Evolutionary conservation across 2,888 invertebrate species (phyloP).

Genomic region (Bimastos eiseni): DNA sequence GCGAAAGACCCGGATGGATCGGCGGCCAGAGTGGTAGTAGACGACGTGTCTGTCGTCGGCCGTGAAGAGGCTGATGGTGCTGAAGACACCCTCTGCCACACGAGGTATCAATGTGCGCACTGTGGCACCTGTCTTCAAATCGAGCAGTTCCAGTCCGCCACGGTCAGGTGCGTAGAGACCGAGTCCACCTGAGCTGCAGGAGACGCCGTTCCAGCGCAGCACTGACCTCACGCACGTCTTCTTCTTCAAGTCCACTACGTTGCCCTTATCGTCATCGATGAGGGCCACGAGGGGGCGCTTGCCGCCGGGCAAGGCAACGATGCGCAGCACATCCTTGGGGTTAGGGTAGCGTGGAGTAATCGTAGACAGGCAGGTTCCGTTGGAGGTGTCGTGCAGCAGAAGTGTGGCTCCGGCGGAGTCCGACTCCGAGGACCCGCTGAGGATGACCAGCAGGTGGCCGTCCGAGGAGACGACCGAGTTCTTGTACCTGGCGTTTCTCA

Average conservation of each 20-base stretch:
- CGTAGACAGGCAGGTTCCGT: neutral
- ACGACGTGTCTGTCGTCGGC: conserved; percentile 91
- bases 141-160: conserved; percentile 86
- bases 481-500: conserved; percentile 20
- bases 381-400: conserved; percentile 3
- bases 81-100: conserved; percentile 93
- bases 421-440: neutral
- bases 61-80: conserved; percentile 80
- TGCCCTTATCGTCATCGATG: conserved; percentile 82
- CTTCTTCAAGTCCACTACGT: conserved; percentile 83
- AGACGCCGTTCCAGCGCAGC: conserved; percentile 87
- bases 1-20: conserved; percentile 78
- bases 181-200: conserved; percentile 68
- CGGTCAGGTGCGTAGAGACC: conserved; percentile 88
- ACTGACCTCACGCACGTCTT: conserved; percentile 76
- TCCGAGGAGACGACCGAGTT: conserved; percentile 16
- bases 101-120: conserved; percentile 84
- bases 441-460: conserved; percentile 14
- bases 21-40: conserved; percentile 93
- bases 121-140: conserved; percentile 80
- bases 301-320: neutral
- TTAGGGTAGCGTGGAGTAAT: conserved; percentile 25
- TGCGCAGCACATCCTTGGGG: conserved; percentile 19
- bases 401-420: neutral
- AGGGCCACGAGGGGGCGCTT: conserved; percentile 71